phyloP scores from a whole-genome alignment of 2,113 vertebrate genomes.

The Cyprinodon tularosa region DNA sequence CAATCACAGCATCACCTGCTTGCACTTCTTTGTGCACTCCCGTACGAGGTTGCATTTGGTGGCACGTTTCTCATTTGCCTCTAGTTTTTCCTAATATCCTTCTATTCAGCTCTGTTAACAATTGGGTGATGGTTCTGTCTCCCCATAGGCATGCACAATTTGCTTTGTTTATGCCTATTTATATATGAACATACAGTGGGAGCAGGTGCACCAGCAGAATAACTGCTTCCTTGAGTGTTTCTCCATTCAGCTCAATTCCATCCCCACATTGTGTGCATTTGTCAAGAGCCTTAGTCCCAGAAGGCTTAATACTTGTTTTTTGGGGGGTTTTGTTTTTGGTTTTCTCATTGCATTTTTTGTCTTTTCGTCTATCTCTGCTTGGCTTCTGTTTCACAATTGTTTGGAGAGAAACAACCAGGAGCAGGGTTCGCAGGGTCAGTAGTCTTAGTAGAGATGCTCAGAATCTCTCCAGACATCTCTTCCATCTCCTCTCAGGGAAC shows the following conservation, averaged over 20 bases:
- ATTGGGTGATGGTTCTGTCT: conserved; percentile 39
- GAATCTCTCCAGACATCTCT: too few relatives aligned
- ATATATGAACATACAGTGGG: conserved; percentile 6
- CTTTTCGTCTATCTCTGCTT: conserved; percentile 25
- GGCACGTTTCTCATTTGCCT: conserved; percentile 48
- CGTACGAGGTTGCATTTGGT: conserved; percentile 19
- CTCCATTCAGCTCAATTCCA: conserved; percentile 46
- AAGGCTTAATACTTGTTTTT: conserved; percentile 47
- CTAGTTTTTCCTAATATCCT: conserved; percentile 17
- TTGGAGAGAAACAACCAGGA: not conserved
- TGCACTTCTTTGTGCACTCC: conserved; percentile 23
- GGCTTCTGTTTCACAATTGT: conserved; percentile 13
- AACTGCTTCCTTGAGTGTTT: conserved; percentile 23
- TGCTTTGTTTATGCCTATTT: conserved; percentile 35
- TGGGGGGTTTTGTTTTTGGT: too few relatives aligned
- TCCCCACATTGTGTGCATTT: conserved; percentile 49
- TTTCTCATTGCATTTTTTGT: conserved; percentile 28
- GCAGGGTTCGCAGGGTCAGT: too few relatives aligned
- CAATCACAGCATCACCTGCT: conserved; percentile 59
- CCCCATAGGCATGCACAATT: conserved; percentile 27
- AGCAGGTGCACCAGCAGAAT: conserved; percentile 33
- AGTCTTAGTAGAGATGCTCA: too few relatives aligned
- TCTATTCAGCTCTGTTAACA: conserved; percentile 27
- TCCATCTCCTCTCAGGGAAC: too few relatives aligned
- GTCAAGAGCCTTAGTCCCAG: conserved; percentile 47